Evolutionary conservation across 2,888 invertebrate genomes (phyloP).

Genomic region (Limenitis camilla): DNA sequence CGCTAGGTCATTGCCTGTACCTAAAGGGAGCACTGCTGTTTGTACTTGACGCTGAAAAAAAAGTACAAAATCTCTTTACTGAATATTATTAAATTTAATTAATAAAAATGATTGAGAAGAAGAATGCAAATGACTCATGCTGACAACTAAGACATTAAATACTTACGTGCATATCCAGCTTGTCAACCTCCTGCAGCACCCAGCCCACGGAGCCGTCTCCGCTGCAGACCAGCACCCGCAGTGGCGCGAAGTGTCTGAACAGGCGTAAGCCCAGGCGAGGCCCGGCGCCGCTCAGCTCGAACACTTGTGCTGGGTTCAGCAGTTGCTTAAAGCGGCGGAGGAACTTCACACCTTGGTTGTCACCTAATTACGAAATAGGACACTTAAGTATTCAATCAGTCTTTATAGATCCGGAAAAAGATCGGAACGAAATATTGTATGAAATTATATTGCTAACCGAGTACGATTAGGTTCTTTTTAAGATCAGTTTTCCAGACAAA

Average conservation of each 20-base stretch:
- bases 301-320: constrained; percentile 97
- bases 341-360: constrained; percentile 98
- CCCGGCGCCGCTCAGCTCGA: constrained; percentile 93
- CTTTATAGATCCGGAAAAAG: too few relatives aligned
- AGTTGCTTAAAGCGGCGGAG: constrained; percentile 95
- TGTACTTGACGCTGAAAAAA: constrained; percentile 87
- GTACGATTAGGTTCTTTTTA: too few relatives aligned
- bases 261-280: constrained; percentile 88
- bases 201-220: constrained; percentile 98
- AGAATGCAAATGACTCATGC: constrained; percentile 14
- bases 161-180: constrained; percentile 94
- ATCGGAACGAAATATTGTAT: too few relatives aligned
- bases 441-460: too few relatives aligned
- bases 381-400: background rate
- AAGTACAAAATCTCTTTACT: background rate
- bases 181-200: constrained; percentile 97
- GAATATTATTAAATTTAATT: background rate
- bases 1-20: constrained; percentile 97
- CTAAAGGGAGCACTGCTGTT: constrained; percentile 94
- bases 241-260: constrained; percentile 96
- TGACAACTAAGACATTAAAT: background rate
- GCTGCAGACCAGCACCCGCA: constrained; percentile 96
- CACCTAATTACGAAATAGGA: constrained; percentile 73
- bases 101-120: background rate
- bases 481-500: too few relatives aligned